phyloP scores from a whole-genome alignment of 1,140 invertebrate species.

The Drosophila pachea region DNA sequence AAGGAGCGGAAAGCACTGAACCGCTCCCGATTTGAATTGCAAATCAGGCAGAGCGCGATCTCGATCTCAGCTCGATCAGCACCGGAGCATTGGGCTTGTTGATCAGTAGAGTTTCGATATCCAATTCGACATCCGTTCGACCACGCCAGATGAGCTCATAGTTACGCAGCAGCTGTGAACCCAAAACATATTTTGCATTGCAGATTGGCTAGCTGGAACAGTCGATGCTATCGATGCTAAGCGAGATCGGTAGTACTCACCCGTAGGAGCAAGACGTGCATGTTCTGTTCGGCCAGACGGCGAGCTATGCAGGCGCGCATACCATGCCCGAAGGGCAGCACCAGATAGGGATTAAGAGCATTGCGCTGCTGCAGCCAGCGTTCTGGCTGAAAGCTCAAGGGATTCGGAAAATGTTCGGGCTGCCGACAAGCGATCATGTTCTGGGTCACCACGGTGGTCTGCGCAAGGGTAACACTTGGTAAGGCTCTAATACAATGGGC shows the following conservation, averaged over 20 bases:
- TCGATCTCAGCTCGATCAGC: constrained; percentile 78
- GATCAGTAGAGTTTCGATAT: constrained; percentile 85
- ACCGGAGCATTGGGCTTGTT: constrained; percentile 89
- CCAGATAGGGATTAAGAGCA: constrained; percentile 86
- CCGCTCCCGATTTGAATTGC: constrained; percentile 27
- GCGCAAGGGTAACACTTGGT: constrained; percentile 60
- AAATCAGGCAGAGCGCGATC: constrained; percentile 36
- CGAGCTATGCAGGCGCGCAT: constrained; percentile 92
- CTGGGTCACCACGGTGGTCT: constrained; percentile 93
- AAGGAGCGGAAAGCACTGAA: constrained; percentile 38
- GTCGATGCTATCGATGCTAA: constrained; percentile 6
- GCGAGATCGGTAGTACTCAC: constrained; percentile 80
- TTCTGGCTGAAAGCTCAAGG: constrained; percentile 87
- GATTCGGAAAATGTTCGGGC: constrained; percentile 85
- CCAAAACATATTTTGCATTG: constrained; percentile 41
- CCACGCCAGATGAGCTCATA: constrained; percentile 86
- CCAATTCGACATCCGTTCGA: constrained; percentile 79
- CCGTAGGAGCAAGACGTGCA: constrained; percentile 87
- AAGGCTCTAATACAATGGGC: neutral
- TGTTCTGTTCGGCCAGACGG: constrained; percentile 92
- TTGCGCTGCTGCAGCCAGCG: constrained; percentile 83
- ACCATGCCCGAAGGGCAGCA: constrained; percentile 94
- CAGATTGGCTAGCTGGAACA: constrained; percentile 2
- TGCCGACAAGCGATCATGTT: constrained; percentile 89
- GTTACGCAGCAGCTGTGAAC: constrained; percentile 83